Conservation (phyloP, 1,140 invertebrate genomes). For the Scylla paramamosain region DNA sequence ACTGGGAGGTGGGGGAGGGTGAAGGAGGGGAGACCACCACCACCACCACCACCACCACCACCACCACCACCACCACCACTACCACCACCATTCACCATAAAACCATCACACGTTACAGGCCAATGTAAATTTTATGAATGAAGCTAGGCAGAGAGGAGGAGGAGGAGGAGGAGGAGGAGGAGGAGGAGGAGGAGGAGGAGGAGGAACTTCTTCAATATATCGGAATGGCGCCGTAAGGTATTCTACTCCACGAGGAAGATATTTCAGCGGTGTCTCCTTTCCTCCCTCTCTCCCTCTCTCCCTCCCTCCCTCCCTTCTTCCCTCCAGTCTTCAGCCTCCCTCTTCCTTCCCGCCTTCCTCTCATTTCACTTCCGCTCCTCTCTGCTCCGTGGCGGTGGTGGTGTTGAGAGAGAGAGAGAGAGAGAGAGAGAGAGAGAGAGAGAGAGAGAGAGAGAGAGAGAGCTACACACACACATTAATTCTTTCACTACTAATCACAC, state of each 20-base stretch:
- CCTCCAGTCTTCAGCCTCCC: background rate
- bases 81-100: background rate
- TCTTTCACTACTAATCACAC: too few species aligned
- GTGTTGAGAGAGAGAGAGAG: too few species aligned
- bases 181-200: background rate
- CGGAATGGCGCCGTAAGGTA: background rate
- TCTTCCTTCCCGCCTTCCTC: background rate
- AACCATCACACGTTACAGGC: background rate
- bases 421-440: too few species aligned
- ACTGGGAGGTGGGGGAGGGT: background rate
- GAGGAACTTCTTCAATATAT: background rate
- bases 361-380: background rate
- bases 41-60: background rate
- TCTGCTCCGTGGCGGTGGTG: too few species aligned
- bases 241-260: background rate
- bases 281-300: background rate
- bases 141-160: background rate
- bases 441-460: too few species aligned
- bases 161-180: background rate
- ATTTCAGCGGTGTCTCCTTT: background rate
- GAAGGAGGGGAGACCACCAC: background rate
- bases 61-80: background rate
- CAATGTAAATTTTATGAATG: background rate
- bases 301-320: background rate
- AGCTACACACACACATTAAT: too few species aligned